phyloP scores from a whole-genome alignment of 1,140 invertebrate species.

The Protaetia brevitarsis region DNA sequence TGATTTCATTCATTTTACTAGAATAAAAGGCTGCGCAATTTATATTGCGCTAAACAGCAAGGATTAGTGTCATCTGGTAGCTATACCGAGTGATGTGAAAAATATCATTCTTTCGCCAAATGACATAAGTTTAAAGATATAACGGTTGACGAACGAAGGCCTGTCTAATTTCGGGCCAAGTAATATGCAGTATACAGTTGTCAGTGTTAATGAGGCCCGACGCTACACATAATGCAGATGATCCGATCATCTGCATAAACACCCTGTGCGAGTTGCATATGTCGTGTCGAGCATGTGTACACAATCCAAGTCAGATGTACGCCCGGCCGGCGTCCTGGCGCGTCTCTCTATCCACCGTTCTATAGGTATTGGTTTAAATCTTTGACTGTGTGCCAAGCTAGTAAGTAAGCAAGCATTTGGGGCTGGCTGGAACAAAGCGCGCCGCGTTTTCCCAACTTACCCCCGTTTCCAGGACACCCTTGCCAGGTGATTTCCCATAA shows the following conservation, averaged over 20 bases:
- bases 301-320: conserved; percentile 28
- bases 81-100: too few relatives aligned
- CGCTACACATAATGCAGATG: conserved; percentile 21
- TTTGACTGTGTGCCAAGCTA: conserved; percentile 25
- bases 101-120: background rate
- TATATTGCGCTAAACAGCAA: too few relatives aligned
- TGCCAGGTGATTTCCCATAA: conserved; percentile 51
- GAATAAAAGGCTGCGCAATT: too few relatives aligned
- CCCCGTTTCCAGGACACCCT: conserved; percentile 37
- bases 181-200: conserved; percentile 10
- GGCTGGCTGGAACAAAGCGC: background rate
- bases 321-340: background rate
- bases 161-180: background rate
- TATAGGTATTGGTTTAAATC: conserved; percentile 34
- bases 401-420: background rate
- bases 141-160: background rate
- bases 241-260: conserved; percentile 28
- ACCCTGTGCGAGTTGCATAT: conserved; percentile 29
- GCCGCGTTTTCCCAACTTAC: conserved; percentile 22
- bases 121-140: background rate
- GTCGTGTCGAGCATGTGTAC: conserved; percentile 27
- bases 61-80: too few relatives aligned
- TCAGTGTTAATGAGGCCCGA: conserved; percentile 15
- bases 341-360: background rate
- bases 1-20: too few relatives aligned